Base-by-base conservation (phyloP, 2,888 invertebrate species). In the Ashinkailepas kermadecensis region DNA sequence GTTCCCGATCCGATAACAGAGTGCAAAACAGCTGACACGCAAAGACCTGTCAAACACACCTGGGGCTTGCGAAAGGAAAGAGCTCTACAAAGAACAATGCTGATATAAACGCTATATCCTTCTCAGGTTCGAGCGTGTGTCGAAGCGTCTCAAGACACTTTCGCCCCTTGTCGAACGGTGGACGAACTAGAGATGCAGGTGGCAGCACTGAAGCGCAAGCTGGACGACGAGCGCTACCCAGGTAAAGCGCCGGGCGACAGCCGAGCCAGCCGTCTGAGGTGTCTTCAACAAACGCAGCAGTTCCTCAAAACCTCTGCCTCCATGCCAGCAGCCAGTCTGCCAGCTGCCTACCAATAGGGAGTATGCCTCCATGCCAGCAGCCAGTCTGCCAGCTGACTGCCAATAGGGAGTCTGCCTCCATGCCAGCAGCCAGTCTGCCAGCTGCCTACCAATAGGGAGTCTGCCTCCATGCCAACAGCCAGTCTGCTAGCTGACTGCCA, bases 201-300 rank as follows among this genome's bases (percentile, higher is more conserved):
- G 74, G 74, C 74, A 56, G 74, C 74, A 56, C 74, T 74, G 54
- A 18, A 74, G 74, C 54, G 56, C 74, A 74, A 74, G 74, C 74
- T 74, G 56, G 21, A 21, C 56, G 54, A 74, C 23, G 15, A 1
- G 21, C 74, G 23, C 21, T 74, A 74, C 74, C 74, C 74, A 74
- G 74, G 74, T 74, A 56, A 56, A 21, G 56, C 21, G 56, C 0
- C 56, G 54, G 21, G 21, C 15, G 21, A 10, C 0, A 9, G 54
- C 18, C 9, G 21, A 8, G 54, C 54, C 18, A 54, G 74, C 18
- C 74, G 74, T 3, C 74, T 39, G 39, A 39, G 39, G 39, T 39
- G 56, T 21, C 56, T 74, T 18, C 15, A 23, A 11, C 74, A 74
- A 56, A 56, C 74, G 4, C 54, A 18, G 11, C 23, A 56, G 74